These are phyloP conservation scores for Lanistes nyassanus DNA, from an alignment of 1,140 invertebrate species.

Conservation along the genomic window DNA sequence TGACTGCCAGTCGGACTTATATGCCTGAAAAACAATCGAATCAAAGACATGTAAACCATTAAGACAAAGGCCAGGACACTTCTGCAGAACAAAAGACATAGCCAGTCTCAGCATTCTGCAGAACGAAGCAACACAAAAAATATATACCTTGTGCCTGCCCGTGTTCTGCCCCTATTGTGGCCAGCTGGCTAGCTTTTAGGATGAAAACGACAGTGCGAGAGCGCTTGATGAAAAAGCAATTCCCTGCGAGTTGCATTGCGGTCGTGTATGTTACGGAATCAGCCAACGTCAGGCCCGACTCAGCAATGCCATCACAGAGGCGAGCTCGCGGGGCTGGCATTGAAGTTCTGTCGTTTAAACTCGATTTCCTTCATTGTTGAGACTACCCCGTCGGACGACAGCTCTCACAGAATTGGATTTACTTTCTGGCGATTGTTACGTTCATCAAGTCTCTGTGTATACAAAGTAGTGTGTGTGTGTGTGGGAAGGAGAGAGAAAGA, in stretches of 20 bases:
- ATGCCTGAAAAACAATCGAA: background rate
- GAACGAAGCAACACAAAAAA: too few relatives aligned
- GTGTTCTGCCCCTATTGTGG: too few relatives aligned
- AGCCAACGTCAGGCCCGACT: background rate
- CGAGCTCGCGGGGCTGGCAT: background rate
- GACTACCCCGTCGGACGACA: background rate
- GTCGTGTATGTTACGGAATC: background rate
- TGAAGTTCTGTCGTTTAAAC: background rate
- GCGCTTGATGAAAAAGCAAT: too few relatives aligned
- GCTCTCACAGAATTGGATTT: background rate
- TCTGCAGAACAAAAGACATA: too few relatives aligned
- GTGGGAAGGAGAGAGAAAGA: constrained; percentile 2
- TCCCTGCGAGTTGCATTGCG: too few relatives aligned
- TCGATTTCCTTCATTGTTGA: background rate
- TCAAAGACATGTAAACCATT: background rate
- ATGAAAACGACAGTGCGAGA: too few relatives aligned
- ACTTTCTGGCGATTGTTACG: background rate
- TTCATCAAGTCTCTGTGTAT: constrained; percentile 1
- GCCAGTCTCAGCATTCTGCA: too few relatives aligned
- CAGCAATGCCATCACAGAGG: background rate
- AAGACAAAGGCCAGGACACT: background rate
- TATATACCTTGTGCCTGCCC: too few relatives aligned
- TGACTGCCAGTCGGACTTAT: background rate
- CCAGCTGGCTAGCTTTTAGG: too few relatives aligned
- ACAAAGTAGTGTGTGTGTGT: background rate